These are phyloP conservation scores for human DNA, from an alignment of 2,113 vertebrate species.

Conservation along the genomic window GRCh38 chr5:21142501-21143000, in stretches of 20 bases:
- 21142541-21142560: neutral
- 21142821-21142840: neutral
- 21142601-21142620: neutral
- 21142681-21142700: neutral
- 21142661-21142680: neutral
- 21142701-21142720: neutral
- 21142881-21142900: no score
- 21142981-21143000: no score
- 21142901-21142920: no score
- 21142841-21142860: neutral
- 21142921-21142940: no score
- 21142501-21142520: neutral
- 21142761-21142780: neutral
- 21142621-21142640: neutral
- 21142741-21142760: neutral
- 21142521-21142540: neutral
- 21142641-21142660: no score
- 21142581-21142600: neutral
- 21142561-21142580: neutral
- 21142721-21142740: neutral
- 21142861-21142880: no score
- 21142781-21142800: neutral
- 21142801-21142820: neutral
- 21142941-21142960: no score
- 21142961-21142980: no score